These are phyloP conservation scores for Prosopocoilus inquinatus DNA, from an alignment of 2,888 invertebrate species.

Conservation along the genomic window DNA sequence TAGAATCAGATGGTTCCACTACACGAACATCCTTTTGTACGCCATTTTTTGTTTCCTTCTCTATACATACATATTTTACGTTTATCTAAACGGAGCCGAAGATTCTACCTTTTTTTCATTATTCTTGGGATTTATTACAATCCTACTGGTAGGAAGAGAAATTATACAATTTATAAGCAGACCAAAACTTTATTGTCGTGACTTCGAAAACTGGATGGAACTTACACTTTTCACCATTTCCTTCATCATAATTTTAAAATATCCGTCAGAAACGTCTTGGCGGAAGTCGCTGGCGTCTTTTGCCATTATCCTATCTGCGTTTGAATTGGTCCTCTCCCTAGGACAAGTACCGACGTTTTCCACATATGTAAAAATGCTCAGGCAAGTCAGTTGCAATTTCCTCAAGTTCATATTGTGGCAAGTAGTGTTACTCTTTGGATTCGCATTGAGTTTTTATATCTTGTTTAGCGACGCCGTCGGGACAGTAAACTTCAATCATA, in stretches of 20 bases:
- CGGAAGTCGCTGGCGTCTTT: constrained; percentile 69
- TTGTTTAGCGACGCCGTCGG: constrained; percentile 56
- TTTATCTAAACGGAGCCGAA: constrained; percentile 58
- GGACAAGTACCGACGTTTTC: constrained; percentile 77
- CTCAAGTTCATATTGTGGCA: constrained; percentile 77
- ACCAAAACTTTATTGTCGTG: constrained; percentile 56
- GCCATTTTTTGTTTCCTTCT: constrained; percentile 66
- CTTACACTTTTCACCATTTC: constrained; percentile 64
- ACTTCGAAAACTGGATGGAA: constrained; percentile 75
- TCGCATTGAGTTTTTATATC: constrained; percentile 79
- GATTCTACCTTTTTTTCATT: constrained; percentile 24
- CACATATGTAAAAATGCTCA: constrained; percentile 80
- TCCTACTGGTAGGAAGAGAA: neutral
- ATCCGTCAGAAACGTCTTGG: constrained; percentile 50
- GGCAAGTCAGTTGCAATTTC: constrained; percentile 77
- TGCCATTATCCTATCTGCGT: constrained; percentile 71
- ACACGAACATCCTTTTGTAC: constrained; percentile 71
- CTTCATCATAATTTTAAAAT: constrained; percentile 58
- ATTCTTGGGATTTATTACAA: neutral
- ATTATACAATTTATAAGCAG: constrained; percentile 28
- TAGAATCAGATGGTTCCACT: constrained; percentile 70
- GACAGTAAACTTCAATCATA: neutral
- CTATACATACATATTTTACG: constrained; percentile 66
- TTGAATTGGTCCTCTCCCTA: constrained; percentile 72
- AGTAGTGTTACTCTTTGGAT: constrained; percentile 76